phyloP scores from a whole-genome alignment of 1,140 invertebrate genomes.

The Pollicipes pollicipes region DNA sequence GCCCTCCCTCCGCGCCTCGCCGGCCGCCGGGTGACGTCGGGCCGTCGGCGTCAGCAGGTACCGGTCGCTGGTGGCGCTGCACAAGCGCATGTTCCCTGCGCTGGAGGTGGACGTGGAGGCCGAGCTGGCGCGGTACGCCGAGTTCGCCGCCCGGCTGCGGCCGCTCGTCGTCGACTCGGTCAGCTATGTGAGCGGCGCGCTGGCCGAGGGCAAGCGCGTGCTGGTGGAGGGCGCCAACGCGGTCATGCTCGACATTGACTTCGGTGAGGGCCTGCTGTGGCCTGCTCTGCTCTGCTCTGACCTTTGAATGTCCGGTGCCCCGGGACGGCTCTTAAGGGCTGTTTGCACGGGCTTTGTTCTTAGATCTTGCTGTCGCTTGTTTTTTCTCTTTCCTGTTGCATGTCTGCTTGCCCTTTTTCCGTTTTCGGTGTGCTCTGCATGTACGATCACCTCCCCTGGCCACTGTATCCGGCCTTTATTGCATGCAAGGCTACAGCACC shows the following conservation, averaged over 20 bases:
- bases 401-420: no score
- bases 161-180: conserved; percentile 85
- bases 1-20: no score
- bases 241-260: conserved; percentile 93
- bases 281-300: no score
- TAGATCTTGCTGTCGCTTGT: no score
- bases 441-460: no score
- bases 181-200: conserved; percentile 58
- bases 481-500: no score
- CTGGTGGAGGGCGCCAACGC: conserved; percentile 93
- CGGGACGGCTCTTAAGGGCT: no score
- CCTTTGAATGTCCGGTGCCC: no score
- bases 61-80: conserved; percentile 54
- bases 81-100: conserved; percentile 69
- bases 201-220: conserved; percentile 33
- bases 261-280: conserved; percentile 41
- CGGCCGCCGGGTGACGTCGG: neutral
- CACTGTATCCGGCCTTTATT: no score
- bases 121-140: conserved; percentile 63
- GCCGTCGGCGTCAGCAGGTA: conserved; percentile 38
- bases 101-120: conserved; percentile 66
- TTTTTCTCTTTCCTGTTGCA: no score
- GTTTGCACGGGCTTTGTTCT: no score
- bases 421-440: no score
- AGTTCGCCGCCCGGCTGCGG: conserved; percentile 58